Evolutionary conservation across 2,113 vertebrate species (phyloP), one percentile per base, ranked within the genome.

Genomic region (Halichoeres trimaculatus): DNA sequence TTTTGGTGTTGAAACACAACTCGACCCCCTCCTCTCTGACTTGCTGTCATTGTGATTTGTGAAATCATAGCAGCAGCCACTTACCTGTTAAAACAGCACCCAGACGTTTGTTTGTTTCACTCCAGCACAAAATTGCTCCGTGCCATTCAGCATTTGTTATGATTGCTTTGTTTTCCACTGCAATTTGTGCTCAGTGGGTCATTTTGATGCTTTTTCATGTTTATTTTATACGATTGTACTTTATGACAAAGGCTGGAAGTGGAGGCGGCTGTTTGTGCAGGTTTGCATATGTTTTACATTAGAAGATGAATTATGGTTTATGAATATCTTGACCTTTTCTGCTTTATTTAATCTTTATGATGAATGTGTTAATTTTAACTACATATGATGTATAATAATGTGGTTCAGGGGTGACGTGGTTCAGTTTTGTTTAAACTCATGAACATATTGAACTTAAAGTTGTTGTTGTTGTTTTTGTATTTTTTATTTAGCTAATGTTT

Each of bases 91-190:
- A 83, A 84, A 64, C 56, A 55, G 59, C 68, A 71, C 36, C 64
- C 50, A 40, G 50, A 52, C 54, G 38, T 75, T 72, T 81, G 71
- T 89, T 85, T 84, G 78, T 66, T 83, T 74, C 78, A 76, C 85
- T 77, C 61, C 34, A 10, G 63, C 69, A 66, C 65, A 50, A 87
- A 85, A 89, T 84, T 80, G 75, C 64, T 87, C 58, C 4, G 23
- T 68, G 71, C 36, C 64, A 48, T 82, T 76, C 67, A 74, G 45
- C 48, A n/a, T 64, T 83, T 61, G 67, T 67, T 74, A 23, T 74
- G 78, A 74, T 77, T 84, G 68, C 77, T 76, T 84, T 85, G 68
- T 84, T 81, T 83, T 81, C 67, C 52, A 20, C 67, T 50, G 59
- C 60, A 84, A 64, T 81, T 85, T 77, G 35, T 62, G 26, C 72